These are phyloP conservation scores for Melanotaenia boesemani DNA, from an alignment of 2,797 vertebrate genomes.

Conservation along the genomic window DNA sequence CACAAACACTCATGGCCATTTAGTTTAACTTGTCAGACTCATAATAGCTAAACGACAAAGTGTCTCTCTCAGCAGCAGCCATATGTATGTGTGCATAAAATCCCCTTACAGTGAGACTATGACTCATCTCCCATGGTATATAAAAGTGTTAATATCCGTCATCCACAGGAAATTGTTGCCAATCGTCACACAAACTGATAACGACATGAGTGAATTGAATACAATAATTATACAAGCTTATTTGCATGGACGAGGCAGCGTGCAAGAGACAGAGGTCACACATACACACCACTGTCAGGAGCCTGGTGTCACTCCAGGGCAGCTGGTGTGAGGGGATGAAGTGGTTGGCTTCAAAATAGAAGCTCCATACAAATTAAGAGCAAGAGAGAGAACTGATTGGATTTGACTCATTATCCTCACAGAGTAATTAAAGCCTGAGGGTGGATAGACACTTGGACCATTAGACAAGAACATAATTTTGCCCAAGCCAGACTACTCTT, in stretches of 20 bases:
- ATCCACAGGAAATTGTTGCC: constrained; percentile 43
- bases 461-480: constrained; percentile 67
- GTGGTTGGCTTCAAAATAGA: constrained; percentile 76
- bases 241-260: constrained; percentile 43
- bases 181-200: constrained; percentile 48
- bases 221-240: constrained; percentile 49
- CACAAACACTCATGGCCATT: constrained; percentile 53
- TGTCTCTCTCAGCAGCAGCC: constrained; percentile 62
- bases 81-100: constrained; percentile 64
- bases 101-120: constrained; percentile 40
- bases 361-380: constrained; percentile 83
- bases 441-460: constrained; percentile 70
- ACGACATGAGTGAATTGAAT: constrained; percentile 42
- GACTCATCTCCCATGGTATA: constrained; percentile 57
- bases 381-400: constrained; percentile 82
- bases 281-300: constrained; percentile 18
- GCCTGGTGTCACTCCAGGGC: constrained; percentile 73
- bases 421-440: constrained; percentile 86
- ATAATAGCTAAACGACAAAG: constrained; percentile 65
- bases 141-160: constrained; percentile 50
- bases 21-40: constrained; percentile 60
- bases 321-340: constrained; percentile 73
- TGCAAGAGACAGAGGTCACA: constrained; percentile 35
- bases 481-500: constrained; percentile 41
- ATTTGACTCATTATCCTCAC: constrained; percentile 86